These are phyloP conservation scores for Aphrophora alni DNA, from an alignment of 2,888 invertebrate genomes.

Conservation along the genomic window DNA sequence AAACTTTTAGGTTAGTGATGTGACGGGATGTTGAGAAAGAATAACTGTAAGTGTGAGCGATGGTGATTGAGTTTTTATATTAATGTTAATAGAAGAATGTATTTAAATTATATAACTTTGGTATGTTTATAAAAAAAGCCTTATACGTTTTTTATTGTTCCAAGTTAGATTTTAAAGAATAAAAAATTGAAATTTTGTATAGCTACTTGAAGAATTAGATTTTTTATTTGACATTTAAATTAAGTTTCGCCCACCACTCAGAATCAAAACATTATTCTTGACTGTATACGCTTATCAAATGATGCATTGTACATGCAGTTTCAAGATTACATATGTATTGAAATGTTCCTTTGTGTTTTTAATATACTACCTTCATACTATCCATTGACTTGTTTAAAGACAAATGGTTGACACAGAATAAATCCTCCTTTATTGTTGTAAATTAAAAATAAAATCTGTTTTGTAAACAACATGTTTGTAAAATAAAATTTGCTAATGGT, in stretches of 20 bases:
- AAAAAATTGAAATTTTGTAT: background rate
- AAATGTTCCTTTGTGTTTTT: background rate
- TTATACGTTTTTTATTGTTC: background rate
- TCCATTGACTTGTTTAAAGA: background rate
- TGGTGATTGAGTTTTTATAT: background rate
- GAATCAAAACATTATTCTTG: background rate
- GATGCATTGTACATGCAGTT: conserved; percentile 2
- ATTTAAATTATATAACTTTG: background rate
- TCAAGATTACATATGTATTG: conserved; percentile 6
- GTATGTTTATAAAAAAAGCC: conserved; percentile 6
- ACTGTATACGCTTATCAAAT: conserved; percentile 2
- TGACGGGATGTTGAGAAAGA: background rate
- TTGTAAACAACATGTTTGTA: too few relatives aligned
- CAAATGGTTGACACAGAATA: conserved; percentile 2
- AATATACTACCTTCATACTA: background rate
- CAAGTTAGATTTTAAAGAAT: background rate
- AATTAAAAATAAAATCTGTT: too few relatives aligned
- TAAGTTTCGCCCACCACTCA: conserved; percentile 1
- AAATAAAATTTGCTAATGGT: too few relatives aligned
- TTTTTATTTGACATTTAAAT: background rate
- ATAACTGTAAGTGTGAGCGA: background rate
- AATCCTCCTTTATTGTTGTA: too few relatives aligned
- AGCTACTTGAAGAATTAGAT: background rate
- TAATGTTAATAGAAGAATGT: background rate
- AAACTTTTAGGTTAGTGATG: background rate